These are phyloP conservation scores for Drosophila sulfurigaster DNA, from an alignment of 1,140 invertebrate genomes.

Conservation along the genomic window DNA sequence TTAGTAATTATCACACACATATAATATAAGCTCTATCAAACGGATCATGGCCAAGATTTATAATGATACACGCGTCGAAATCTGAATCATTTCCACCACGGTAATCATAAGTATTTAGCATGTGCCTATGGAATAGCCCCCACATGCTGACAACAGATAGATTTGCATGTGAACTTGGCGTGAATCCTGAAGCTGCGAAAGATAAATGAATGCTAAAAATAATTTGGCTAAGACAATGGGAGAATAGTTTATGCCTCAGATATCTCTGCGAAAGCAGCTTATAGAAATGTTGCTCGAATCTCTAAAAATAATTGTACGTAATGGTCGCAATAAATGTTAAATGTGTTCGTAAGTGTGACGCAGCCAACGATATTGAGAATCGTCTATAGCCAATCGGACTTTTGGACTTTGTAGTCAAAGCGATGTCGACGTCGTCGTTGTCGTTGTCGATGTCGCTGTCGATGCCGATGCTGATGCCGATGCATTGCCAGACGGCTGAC, in stretches of 20 bases:
- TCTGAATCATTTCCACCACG: conserved; percentile 31
- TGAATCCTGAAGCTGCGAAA: conserved; percentile 51
- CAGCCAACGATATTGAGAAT: conserved; percentile 41
- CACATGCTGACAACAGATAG: not conserved
- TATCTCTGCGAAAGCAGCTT: not conserved
- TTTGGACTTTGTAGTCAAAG: conserved; percentile 61
- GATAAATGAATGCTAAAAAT: conserved; percentile 62
- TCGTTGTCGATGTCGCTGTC: not conserved
- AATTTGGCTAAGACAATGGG: conserved; percentile 20
- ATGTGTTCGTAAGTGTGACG: conserved; percentile 26
- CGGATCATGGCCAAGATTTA: conserved; percentile 51
- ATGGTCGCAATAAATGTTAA: conserved; percentile 42
- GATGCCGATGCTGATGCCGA: conserved; percentile 14
- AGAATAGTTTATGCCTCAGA: conserved; percentile 19
- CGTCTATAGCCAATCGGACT: conserved; percentile 34
- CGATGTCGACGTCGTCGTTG: not conserved
- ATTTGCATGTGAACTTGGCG: conserved; percentile 58
- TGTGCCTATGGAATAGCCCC: conserved; percentile 1
- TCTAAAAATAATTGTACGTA: conserved; percentile 27
- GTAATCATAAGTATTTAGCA: conserved; percentile 19
- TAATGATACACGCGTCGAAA: conserved; percentile 43
- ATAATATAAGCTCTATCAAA: conserved; percentile 27
- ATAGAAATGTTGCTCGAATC: conserved; percentile 31
- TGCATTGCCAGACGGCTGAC: conserved; percentile 56
- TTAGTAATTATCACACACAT: conserved; percentile 42